These are phyloP conservation scores for Apostichopus leukothele DNA, from an alignment of 53 echinoderm and acorn worm genomes.

Conservation along the genomic window DNA sequence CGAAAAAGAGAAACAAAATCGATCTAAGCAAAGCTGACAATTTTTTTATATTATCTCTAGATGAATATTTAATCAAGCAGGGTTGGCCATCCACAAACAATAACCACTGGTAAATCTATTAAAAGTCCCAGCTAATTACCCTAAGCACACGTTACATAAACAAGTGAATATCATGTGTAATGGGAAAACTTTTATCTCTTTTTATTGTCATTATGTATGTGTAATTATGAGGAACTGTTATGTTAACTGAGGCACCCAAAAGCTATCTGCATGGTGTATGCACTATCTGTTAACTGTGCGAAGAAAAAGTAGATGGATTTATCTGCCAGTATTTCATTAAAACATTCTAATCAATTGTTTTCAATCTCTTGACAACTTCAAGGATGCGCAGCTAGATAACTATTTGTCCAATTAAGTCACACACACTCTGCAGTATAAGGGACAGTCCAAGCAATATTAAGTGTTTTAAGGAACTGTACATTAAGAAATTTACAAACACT, in stretches of 20 bases:
- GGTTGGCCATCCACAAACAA: background rate
- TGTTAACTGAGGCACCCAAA: background rate
- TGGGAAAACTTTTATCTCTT: background rate
- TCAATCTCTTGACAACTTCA: background rate
- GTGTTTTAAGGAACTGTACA: no score
- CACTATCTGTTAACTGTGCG: background rate
- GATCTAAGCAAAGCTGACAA: no score
- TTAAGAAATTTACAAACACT: no score
- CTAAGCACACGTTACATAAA: background rate
- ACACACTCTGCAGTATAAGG: no score
- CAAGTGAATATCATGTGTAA: background rate
- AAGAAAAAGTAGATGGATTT: background rate
- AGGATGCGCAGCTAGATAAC: background rate
- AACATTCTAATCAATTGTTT: background rate
- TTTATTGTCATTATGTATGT: background rate
- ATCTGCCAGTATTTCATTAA: background rate
- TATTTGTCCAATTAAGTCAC: no score
- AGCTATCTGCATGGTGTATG: background rate
- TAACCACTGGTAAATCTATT: slow-evolving; percentile 7
- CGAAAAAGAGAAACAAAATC: no score
- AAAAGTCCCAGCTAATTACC: slow-evolving; percentile 1
- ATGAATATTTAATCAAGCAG: background rate
- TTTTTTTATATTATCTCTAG: background rate
- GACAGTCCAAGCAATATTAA: no score
- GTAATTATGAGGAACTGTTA: background rate